Percentiles rank a stretch among this genome's conserved stretches.
Evolutionary conservation across 1,140 invertebrate genomes (phyloP).

Genomic region (Drosophila subobscura): DNA sequence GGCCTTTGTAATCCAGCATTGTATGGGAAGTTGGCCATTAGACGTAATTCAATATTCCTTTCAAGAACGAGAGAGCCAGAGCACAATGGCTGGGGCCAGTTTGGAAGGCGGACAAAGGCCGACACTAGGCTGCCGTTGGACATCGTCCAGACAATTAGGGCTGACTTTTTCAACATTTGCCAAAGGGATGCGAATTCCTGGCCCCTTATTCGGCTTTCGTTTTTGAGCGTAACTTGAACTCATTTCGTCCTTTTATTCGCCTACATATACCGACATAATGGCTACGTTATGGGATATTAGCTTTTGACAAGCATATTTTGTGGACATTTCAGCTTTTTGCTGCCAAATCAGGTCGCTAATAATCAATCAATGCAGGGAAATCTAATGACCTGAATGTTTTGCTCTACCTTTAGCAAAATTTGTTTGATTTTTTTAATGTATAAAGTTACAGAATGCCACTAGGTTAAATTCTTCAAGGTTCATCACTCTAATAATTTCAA

Average conservation of each 20-base stretch:
- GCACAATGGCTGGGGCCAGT: slow-evolving; percentile 23
- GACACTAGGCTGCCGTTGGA: not conserved
- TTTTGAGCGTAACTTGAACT: slow-evolving; percentile 62
- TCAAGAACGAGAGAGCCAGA: slow-evolving; percentile 33
- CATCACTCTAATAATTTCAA: too few species aligned
- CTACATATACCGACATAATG: slow-evolving; percentile 23
- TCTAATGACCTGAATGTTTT: too few species aligned
- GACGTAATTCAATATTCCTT: slow-evolving; percentile 77
- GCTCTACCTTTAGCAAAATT: not conserved
- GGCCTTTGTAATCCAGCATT: slow-evolving; percentile 49
- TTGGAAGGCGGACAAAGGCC: slow-evolving; percentile 23
- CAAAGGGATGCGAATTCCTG: slow-evolving; percentile 41
- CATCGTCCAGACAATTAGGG: slow-evolving; percentile 40
- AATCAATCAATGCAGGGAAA: slow-evolving; percentile 26
- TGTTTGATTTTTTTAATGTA: not conserved
- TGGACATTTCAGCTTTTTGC: not conserved
- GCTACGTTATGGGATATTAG: slow-evolving; percentile 53
- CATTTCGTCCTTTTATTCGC: slow-evolving; percentile 20
- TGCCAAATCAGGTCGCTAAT: slow-evolving; percentile 9
- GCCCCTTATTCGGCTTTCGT: slow-evolving; percentile 17
- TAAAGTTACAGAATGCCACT: not conserved
- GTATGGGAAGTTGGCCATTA: slow-evolving; percentile 58
- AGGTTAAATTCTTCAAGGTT: too few species aligned
- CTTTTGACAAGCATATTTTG: slow-evolving; percentile 39
- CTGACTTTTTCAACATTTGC: slow-evolving; percentile 17